These are phyloP conservation scores for Chaenodraco wilsoni DNA, from an alignment of 2,797 vertebrate species.

Conservation along the genomic window DNA sequence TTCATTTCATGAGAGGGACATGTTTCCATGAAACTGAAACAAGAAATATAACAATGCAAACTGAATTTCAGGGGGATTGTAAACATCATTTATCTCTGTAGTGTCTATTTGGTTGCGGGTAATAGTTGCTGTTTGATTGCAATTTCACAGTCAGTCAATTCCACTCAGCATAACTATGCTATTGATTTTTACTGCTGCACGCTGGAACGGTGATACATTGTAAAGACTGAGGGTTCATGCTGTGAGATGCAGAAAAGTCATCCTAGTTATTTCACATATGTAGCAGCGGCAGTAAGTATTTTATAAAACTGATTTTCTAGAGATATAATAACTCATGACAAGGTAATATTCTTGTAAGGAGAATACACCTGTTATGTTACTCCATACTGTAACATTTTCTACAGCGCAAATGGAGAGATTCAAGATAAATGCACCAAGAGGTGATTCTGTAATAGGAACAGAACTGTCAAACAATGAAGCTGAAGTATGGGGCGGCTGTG, in stretches of 20 bases:
- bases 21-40: constrained; percentile 56
- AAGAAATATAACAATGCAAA: constrained; percentile 58
- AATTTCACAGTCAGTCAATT: constrained; percentile 81
- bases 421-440: constrained; percentile 15
- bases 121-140: constrained; percentile 78
- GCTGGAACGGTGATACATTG: constrained; percentile 68
- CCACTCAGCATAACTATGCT: constrained; percentile 69
- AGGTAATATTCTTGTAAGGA: neutral
- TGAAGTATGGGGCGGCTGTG: neutral
- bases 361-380: constrained; percentile 3
- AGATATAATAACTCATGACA: neutral
- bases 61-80: constrained; percentile 67
- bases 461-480: constrained; percentile 33
- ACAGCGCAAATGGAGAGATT: constrained; percentile 10
- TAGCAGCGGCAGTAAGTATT: neutral
- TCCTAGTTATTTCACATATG: constrained; percentile 21
- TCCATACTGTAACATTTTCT: neutral
- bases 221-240: constrained; percentile 53
- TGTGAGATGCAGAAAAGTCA: constrained; percentile 33
- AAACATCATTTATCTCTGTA: constrained; percentile 75
- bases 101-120: constrained; percentile 67
- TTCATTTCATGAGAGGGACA: constrained; percentile 45
- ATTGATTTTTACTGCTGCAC: constrained; percentile 75
- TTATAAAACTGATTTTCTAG: neutral
- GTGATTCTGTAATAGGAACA: constrained; percentile 8